A percentile compares a stretch with the other conserved stretches of the same genome.
These are phyloP conservation scores for Turritopsis rubra DNA, from an alignment of 30 jellyfish, hydroid and myxozoan species.

Conservation along the genomic window DNA sequence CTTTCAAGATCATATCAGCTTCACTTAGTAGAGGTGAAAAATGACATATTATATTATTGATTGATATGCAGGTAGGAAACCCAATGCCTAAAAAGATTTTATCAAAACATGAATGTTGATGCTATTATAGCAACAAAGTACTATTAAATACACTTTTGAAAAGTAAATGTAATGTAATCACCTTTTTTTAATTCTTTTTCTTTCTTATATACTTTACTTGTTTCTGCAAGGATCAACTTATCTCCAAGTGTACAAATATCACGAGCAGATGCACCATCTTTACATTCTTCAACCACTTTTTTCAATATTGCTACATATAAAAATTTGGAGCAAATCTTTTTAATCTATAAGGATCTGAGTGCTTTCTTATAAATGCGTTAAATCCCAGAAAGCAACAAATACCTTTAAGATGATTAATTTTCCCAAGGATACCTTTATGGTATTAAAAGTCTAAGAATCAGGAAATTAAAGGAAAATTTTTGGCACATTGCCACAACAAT, in stretches of 20 bases:
- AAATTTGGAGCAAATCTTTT: too few species aligned
- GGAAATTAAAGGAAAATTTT: too few species aligned
- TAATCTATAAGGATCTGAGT: too few species aligned
- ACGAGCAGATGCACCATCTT: conserved; percentile 97
- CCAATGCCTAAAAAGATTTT: conserved; percentile 71
- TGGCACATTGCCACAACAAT: too few species aligned
- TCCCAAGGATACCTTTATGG: neutral
- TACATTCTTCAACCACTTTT: conserved; percentile 62
- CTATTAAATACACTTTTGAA: neutral
- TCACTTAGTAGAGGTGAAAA: conserved; percentile 96
- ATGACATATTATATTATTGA: conserved; percentile 94
- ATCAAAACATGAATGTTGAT: neutral
- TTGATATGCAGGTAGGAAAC: conserved; percentile 97
- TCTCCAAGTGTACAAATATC: conserved; percentile 89
- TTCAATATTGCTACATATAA: conserved; percentile 54
- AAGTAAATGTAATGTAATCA: neutral
- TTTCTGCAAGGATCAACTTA: conserved; percentile 82
- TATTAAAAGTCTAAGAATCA: too few species aligned
- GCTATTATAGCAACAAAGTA: too few species aligned
- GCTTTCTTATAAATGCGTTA: too few species aligned
- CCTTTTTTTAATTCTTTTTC: conserved; percentile 97
- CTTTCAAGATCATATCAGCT: conserved; percentile 69
- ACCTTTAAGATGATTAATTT: neutral
- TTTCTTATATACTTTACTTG: conserved; percentile 86
- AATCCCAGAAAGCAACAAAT: too few species aligned